Evolutionary conservation across 2,888 invertebrate species (phyloP).

Genomic region (Doris montereyensis): DNA sequence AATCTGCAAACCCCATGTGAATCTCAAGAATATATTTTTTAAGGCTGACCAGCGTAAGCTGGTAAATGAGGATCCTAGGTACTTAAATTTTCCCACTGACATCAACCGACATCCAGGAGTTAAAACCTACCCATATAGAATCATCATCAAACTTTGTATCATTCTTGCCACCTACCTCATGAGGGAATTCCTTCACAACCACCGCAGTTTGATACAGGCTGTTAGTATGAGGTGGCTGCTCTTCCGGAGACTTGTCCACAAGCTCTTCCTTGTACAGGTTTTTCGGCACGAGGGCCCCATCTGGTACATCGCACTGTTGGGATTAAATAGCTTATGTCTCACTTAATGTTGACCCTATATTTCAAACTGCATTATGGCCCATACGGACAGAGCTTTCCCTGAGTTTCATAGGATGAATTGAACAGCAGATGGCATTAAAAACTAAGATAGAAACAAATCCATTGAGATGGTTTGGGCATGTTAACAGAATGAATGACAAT

Average conservation of each 20-base stretch:
- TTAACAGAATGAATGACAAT: no score
- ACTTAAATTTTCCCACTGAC: no score
- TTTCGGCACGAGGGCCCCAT: conserved; percentile 92
- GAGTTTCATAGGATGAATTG: neutral
- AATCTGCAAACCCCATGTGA: no score
- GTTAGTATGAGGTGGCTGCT: conserved; percentile 62
- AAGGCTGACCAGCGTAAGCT: no score
- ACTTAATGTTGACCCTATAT: neutral
- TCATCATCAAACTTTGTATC: no score
- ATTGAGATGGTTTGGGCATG: no score
- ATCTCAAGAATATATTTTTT: no score
- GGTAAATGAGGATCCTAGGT: no score
- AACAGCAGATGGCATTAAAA: no score
- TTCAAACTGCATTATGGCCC: neutral
- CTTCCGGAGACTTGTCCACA: conserved; percentile 71
- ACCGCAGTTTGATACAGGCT: conserved; percentile 72
- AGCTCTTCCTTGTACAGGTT: conserved; percentile 73
- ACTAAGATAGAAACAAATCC: no score
- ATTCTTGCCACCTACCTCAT: conserved; percentile 68
- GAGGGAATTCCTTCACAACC: conserved; percentile 73
- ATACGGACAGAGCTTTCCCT: neutral
- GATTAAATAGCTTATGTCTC: neutral
- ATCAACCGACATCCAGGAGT: no score
- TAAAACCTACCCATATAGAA: no score
- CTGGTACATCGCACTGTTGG: conserved; percentile 86